Percentiles rank a stretch among this genome's conserved stretches.
Evolutionary conservation across 2,113 vertebrate species (phyloP).

Genomic region (Procavia capensis): DNA sequence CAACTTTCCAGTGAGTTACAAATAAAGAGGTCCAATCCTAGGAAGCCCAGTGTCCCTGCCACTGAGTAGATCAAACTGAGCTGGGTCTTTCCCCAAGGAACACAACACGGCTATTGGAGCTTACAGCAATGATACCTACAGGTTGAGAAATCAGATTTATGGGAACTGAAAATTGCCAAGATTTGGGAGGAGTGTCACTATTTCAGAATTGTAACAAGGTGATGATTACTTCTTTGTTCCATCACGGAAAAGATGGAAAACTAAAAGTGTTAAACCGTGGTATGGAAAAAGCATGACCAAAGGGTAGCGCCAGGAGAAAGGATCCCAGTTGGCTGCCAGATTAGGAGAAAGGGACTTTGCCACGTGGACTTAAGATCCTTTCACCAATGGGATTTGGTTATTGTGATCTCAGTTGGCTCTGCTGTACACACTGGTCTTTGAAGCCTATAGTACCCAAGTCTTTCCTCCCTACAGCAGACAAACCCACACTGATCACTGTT

Average conservation of each 20-base stretch:
- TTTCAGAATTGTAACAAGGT: not conserved
- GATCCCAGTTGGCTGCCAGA: not conserved
- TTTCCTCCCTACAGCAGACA: not conserved
- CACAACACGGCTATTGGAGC: not conserved
- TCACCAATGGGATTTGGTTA: not conserved
- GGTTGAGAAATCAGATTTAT: not conserved
- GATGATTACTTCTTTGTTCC: conserved; percentile 1
- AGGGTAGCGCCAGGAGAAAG: not conserved
- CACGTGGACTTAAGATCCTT: not conserved
- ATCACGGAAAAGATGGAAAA: not conserved
- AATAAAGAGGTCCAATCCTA: not conserved
- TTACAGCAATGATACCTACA: not conserved
- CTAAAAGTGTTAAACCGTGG: not conserved
- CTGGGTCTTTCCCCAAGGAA: not conserved
- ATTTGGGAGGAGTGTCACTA: not conserved
- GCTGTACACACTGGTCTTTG: not conserved
- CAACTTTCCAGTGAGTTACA: not conserved
- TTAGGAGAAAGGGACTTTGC: not conserved
- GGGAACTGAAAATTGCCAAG: not conserved
- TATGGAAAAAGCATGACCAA: not conserved
- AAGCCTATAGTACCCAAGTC: fast-evolving
- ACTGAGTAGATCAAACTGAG: not conserved
- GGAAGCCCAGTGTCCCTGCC: not conserved
- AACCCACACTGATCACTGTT: not conserved
- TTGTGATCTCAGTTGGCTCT: not conserved